phyloP scores from a whole-genome alignment of 2,113 vertebrate genomes.

The Crotalus tigris region DNA sequence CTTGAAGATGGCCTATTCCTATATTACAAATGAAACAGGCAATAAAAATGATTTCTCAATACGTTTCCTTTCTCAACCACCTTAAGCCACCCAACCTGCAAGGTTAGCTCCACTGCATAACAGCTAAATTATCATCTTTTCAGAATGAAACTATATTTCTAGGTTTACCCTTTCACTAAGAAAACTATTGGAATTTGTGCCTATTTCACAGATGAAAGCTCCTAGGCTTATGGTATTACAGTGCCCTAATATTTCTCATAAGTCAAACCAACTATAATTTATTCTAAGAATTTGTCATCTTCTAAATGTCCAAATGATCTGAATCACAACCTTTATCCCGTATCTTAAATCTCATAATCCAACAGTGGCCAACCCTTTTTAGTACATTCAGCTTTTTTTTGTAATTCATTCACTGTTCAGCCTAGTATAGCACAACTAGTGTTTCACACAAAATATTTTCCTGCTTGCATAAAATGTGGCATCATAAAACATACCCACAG shows the following conservation, averaged over 20 bases:
- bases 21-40: constrained; percentile 11
- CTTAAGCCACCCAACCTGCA: neutral
- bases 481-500: neutral
- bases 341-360: neutral
- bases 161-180: neutral
- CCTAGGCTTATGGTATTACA: neutral
- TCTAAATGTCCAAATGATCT: neutral
- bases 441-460: neutral
- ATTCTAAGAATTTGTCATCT: neutral
- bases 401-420: neutral
- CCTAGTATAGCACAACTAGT: neutral
- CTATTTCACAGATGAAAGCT: neutral
- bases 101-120: neutral
- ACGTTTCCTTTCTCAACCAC: neutral
- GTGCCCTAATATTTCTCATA: neutral
- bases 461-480: neutral
- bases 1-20: constrained; percentile 84
- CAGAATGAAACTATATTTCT: neutral
- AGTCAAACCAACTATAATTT: neutral
- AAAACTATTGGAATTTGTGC: neutral
- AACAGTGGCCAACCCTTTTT: neutral
- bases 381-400: neutral
- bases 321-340: neutral
- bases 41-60: neutral
- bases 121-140: neutral